Conservation (phyloP, 2,797 vertebrate genomes). For the Protosalanx chinensis region DNA sequence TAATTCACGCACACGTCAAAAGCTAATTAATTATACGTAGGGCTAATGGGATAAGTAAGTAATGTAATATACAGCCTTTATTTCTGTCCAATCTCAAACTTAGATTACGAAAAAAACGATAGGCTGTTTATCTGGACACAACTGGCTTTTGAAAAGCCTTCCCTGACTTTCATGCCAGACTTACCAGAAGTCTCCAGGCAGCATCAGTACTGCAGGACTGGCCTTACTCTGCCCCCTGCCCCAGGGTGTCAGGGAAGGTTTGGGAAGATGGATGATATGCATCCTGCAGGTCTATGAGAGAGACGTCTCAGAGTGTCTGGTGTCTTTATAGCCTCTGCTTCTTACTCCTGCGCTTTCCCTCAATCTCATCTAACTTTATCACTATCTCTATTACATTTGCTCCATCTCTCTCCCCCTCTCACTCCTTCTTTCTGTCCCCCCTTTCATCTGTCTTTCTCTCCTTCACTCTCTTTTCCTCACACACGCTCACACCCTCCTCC, state of each 20-base stretch:
- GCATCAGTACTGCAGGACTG: neutral
- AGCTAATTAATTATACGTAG: too few relatives aligned
- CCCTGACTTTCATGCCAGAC: constrained; percentile 20
- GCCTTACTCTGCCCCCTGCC: constrained; percentile 20
- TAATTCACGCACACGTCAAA: too few relatives aligned
- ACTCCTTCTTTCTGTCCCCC: constrained; percentile 7
- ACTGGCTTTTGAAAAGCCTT: constrained; percentile 17
- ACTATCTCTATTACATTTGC: neutral
- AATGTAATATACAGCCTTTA: too few relatives aligned
- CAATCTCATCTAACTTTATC: neutral
- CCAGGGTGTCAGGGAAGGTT: neutral
- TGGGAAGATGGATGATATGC: constrained; percentile 8
- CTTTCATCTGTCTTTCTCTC: neutral
- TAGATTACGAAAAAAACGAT: too few relatives aligned
- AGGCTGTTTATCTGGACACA: constrained; percentile 1
- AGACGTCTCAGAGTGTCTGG: constrained; percentile 35
- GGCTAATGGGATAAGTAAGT: too few relatives aligned
- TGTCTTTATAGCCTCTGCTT: constrained; percentile 30
- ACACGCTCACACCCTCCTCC: too few relatives aligned
- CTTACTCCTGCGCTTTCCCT: neutral
- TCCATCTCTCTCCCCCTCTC: neutral
- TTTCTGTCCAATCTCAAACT: too few relatives aligned
- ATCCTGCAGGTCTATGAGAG: constrained; percentile 17
- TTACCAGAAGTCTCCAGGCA: constrained; percentile 17
- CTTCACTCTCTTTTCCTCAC: constrained; percentile 8